Evolutionary conservation across 1,140 invertebrate genomes (phyloP).

Genomic region (Eriocheir sinensis): DNA sequence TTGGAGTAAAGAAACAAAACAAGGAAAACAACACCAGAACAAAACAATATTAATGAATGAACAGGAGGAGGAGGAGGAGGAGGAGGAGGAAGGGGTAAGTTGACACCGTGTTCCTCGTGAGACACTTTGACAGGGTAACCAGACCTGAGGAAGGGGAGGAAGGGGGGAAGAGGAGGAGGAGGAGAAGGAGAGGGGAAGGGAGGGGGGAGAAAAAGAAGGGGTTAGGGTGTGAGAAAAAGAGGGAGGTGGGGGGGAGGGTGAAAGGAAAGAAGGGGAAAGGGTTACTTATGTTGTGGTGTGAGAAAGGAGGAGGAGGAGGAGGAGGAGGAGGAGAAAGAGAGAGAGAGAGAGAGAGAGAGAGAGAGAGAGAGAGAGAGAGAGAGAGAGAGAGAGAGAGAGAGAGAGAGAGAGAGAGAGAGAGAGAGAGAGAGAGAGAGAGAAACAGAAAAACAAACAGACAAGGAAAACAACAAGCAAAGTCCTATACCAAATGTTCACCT

Average conservation of each 20-base stretch:
- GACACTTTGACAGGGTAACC: neutral
- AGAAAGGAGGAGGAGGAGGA: neutral
- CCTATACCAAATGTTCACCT: too few species aligned
- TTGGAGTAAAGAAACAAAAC: neutral
- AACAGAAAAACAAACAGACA: neutral
- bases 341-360: neutral
- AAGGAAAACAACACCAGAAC: neutral
- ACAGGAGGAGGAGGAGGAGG: neutral
- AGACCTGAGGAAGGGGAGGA: neutral
- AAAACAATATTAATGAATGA: constrained; percentile 17
- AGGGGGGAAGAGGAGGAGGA: neutral
- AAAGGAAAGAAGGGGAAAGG: neutral
- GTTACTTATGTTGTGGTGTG: neutral
- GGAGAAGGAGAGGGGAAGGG: neutral
- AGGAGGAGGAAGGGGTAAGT: constrained; percentile 5
- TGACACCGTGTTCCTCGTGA: neutral
- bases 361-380: neutral
- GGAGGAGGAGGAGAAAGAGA: neutral
- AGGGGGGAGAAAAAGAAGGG: neutral
- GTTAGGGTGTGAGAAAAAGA: neutral
- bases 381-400: neutral
- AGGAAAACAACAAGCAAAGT: neutral
- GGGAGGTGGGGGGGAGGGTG: neutral
- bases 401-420: neutral
- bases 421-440: too few species aligned